phyloP scores from a whole-genome alignment of 2,888 invertebrate genomes.

The Sabatieria punctata region DNA sequence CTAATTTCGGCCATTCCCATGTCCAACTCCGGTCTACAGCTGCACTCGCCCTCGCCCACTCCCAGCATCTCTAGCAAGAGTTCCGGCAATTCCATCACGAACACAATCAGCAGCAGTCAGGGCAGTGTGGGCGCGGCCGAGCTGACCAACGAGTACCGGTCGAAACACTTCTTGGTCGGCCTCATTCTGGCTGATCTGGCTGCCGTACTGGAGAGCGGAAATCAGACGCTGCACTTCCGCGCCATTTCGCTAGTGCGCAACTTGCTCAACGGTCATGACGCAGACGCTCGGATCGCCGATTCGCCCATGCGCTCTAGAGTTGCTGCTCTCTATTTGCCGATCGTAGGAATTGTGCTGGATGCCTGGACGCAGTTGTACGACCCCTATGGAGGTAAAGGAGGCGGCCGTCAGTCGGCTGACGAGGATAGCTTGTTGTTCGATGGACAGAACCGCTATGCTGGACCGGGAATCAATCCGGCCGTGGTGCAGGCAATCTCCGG shows the following conservation, averaged over 20 bases:
- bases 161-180: conserved; percentile 73
- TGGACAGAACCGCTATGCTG: conserved; percentile 56
- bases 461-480: conserved; percentile 13
- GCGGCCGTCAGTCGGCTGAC: background rate
- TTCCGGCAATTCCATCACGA: too few species aligned
- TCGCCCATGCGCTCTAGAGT: background rate
- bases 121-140: conserved; percentile 37
- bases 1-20: conserved; percentile 45
- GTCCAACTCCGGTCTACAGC: background rate
- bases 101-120: too few species aligned
- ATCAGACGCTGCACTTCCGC: conserved; percentile 12
- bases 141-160: conserved; percentile 61
- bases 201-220: conserved; percentile 50
- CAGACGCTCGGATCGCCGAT: conserved; percentile 60
- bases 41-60: conserved; percentile 2
- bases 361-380: conserved; percentile 58
- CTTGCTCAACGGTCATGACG: conserved; percentile 70
- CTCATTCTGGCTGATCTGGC: conserved; percentile 67
- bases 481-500: background rate
- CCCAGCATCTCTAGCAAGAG: background rate
- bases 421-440: background rate
- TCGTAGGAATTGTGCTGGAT: conserved; percentile 68
- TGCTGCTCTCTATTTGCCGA: conserved; percentile 70
- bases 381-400: conserved; percentile 20
- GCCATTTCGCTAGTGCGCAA: conserved; percentile 52